Evolutionary conservation across 1,140 invertebrate species (phyloP).

Genomic region (Drosophila mayri): DNA sequence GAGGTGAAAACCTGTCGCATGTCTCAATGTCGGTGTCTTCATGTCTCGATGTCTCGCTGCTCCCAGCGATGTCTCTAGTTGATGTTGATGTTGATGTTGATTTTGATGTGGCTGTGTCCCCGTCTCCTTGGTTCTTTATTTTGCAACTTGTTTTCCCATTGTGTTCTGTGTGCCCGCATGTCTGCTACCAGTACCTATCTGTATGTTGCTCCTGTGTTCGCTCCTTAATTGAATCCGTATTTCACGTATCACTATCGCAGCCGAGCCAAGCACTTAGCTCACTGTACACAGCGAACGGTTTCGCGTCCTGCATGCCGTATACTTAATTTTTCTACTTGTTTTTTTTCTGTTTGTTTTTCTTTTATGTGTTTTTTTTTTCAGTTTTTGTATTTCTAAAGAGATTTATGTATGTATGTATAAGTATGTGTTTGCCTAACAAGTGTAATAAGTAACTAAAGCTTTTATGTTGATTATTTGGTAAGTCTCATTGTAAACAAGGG

Average conservation of each 20-base stretch:
- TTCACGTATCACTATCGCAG: slow-evolving; percentile 70
- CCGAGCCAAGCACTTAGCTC: slow-evolving; percentile 58
- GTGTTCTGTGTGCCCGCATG: slow-evolving; percentile 22
- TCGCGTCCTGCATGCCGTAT: slow-evolving; percentile 49
- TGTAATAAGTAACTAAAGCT: slow-evolving; percentile 78
- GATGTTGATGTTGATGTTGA: slow-evolving; percentile 11
- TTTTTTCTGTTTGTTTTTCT: slow-evolving; percentile 1
- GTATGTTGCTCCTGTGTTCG: slow-evolving; percentile 39
- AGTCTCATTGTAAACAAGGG: slow-evolving; percentile 62
- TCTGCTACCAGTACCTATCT: slow-evolving; percentile 29
- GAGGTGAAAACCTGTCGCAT: slow-evolving; percentile 69
- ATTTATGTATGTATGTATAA: neutral
- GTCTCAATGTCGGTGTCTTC: slow-evolving; percentile 35
- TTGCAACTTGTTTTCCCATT: slow-evolving; percentile 48
- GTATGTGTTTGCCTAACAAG: slow-evolving; percentile 20
- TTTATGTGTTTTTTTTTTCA: slow-evolving; percentile 8
- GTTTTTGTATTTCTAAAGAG: slow-evolving; percentile 33
- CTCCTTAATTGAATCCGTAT: slow-evolving; percentile 77
- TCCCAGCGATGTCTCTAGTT: slow-evolving; percentile 19
- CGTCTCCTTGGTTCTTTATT: slow-evolving; percentile 40
- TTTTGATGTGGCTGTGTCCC: slow-evolving; percentile 32
- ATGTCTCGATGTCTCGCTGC: slow-evolving; percentile 22
- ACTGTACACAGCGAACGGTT: slow-evolving; percentile 29
- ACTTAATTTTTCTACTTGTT: slow-evolving; percentile 30
- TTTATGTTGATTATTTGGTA: slow-evolving; percentile 82